A percentile compares a stretch with the other conserved stretches of the same genome.
phyloP scores from a whole-genome alignment of 2,888 invertebrate genomes.

The Xanthorhoe spadicearia region DNA sequence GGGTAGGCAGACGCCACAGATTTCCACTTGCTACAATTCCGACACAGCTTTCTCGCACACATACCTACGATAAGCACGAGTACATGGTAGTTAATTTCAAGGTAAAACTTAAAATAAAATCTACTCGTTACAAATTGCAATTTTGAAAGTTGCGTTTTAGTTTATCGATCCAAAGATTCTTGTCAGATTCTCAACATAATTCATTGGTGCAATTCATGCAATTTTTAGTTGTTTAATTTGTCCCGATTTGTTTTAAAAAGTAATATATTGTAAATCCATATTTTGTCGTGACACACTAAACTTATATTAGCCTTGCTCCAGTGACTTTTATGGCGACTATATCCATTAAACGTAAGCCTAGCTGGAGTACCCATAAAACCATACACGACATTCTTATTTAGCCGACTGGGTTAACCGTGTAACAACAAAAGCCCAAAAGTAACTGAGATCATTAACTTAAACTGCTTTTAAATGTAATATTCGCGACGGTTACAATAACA shows the following conservation, averaged over 20 bases:
- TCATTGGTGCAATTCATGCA: too few species aligned
- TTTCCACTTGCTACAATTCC: neutral
- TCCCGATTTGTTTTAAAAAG: neutral
- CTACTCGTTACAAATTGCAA: too few species aligned
- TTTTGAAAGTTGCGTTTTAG: too few species aligned
- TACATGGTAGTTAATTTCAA: too few species aligned
- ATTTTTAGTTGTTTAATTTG: too few species aligned
- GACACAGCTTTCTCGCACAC: too few species aligned
- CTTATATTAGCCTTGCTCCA: slow-evolving; percentile 10
- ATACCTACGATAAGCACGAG: too few species aligned
- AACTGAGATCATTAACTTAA: slow-evolving; percentile 39
- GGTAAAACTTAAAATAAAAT: too few species aligned
- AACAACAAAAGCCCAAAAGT: slow-evolving; percentile 38
- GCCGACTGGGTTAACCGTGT: slow-evolving; percentile 26
- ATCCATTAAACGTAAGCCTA: slow-evolving; percentile 26
- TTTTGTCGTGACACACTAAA: neutral
- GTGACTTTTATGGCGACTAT: slow-evolving; percentile 13
- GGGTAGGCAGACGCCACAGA: too few species aligned
- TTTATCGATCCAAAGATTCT: too few species aligned
- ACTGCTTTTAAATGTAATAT: slow-evolving; percentile 42
- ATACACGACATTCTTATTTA: slow-evolving; percentile 28
- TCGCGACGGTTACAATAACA: slow-evolving; percentile 44
- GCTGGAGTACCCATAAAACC: slow-evolving; percentile 27
- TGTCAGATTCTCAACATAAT: neutral
- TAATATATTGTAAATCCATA: neutral